Conservation (phyloP, 2,797 vertebrate species). For the Tympanoctomys barrerae region DNA sequence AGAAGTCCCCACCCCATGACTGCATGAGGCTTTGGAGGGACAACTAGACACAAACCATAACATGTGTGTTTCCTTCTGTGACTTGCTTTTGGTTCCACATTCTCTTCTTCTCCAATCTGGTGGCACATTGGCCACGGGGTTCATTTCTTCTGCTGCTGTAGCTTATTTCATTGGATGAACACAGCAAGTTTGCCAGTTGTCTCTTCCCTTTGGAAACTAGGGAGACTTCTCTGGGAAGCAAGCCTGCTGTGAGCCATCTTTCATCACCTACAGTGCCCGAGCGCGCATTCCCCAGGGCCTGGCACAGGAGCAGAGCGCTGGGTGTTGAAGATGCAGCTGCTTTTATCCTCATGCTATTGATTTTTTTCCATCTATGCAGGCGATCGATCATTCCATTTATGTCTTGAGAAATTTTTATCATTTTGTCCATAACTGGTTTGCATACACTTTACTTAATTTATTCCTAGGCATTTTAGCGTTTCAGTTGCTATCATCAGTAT, state of each 20-base stretch:
- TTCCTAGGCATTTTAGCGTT: not conserved
- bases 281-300: not conserved
- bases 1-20: no score
- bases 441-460: not conserved
- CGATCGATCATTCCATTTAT: not conserved
- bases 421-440: not conserved
- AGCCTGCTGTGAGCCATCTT: not conserved
- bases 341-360: not conserved
- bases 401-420: slow-evolving; percentile 57
- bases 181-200: not conserved
- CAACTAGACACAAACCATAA: no score
- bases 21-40: no score
- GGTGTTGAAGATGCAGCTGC: not conserved
- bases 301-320: no score
- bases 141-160: not conserved
- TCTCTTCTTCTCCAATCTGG: not conserved
- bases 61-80: not conserved
- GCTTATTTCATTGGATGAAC: not conserved
- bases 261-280: accelerated
- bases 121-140: accelerated
- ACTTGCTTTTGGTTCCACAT: not conserved
- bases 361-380: not conserved
- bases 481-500: not conserved
- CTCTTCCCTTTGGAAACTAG: not conserved
- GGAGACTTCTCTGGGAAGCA: not conserved